Base-by-base conservation (phyloP, 2,113 vertebrate species). In the Cryptomyrus ogoouensis region DNA sequence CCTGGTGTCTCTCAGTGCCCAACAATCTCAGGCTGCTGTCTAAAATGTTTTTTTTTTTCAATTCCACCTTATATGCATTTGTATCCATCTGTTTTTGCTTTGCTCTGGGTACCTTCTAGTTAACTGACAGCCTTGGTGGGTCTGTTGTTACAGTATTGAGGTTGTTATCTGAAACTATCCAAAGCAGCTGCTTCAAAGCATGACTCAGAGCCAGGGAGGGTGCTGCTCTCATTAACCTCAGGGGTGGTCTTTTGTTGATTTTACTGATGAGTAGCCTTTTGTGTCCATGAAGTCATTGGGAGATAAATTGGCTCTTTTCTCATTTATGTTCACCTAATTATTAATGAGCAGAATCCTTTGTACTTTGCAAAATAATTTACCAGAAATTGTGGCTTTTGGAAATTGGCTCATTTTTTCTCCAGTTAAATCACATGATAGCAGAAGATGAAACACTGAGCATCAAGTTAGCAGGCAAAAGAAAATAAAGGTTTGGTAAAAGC, bases 281-380 rank as follows among this genome's bases (percentile, higher is more conserved):
- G 21, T 47, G 74, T 83, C 42, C 24, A 87, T 90, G 66, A 88
- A 53, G 85, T 77, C 90, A 47, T 88, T 47, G 88, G 85, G 86
- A 88, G 50, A 42, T 53, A 53, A 39, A 44, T 15, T 15, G 17
- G 0, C n/a, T 74, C 35, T 19, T 50, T 74, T 24, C 5, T 87
- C 84, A 21, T 77, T 90, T 31, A 17, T 31, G 19, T 66, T 35
- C 42, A n/a, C 74, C 42, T 53, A 27, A 70, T 88, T 83, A 46
- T 56, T 90, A 44, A 52, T 44, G 44, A 89, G 31, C n/a, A 50
- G 46, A 31, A 27, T 86, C 10, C 42, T 47, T 86, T 86, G 44
- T 15, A 53, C 47, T 47, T 87, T 87, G 49, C 74, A 10, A 53
- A 87, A 31, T 87, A n/a, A 87, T 87, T 56, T 58, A 58, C 31